Base-by-base conservation (phyloP, 2,113 vertebrate genomes). In the Epinephelus cyanopodus region DNA sequence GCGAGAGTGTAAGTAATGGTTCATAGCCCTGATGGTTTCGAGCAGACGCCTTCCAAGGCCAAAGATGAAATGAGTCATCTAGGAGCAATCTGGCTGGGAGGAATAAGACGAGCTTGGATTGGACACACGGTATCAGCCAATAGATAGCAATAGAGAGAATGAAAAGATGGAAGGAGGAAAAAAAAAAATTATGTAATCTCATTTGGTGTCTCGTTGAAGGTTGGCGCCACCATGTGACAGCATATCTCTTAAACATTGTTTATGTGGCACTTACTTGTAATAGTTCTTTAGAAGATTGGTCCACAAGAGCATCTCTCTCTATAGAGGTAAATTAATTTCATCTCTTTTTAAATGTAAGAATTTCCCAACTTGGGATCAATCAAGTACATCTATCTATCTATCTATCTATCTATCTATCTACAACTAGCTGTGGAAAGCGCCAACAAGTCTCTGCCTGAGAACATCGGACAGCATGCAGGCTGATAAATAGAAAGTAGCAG, bases 41-140 rank as follows among this genome's bases (percentile, higher is more conserved):
- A 89, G 54, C 82, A 86, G 87, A 87, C 82, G 58, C 87, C 82
- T 85, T 92, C 72, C 80, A 90, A 92, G 79, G 89, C 90, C 87
- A 91, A 87, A 89, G 89, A 93, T 79, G 75, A 88, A 79, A 87
- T 93, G 91, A 93, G 82, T 93, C 92, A 93, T 88, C 54, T 56
- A n/a, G 65, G 83, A 90, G 74, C 69, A 70, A 79, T 92, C 73
- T 85, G 60, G 64, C 87, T 77, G 50, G 15, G 82, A 88, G 89
- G 70, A 78, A 82, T 62, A 81, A 69, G 64, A 76, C 67, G 3
- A 23, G 56, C 77, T 83, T 27, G 56, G 75, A 79, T 86, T 86
- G 71, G 80, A 75, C 54, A 54, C 74, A 54, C 60, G 67, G 57
- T 74, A 76, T 74, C 27, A 77, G 61, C 76, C 56, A 70, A 67